Conservation (phyloP, 2,888 invertebrate species). For the Rhingia campestris region DNA sequence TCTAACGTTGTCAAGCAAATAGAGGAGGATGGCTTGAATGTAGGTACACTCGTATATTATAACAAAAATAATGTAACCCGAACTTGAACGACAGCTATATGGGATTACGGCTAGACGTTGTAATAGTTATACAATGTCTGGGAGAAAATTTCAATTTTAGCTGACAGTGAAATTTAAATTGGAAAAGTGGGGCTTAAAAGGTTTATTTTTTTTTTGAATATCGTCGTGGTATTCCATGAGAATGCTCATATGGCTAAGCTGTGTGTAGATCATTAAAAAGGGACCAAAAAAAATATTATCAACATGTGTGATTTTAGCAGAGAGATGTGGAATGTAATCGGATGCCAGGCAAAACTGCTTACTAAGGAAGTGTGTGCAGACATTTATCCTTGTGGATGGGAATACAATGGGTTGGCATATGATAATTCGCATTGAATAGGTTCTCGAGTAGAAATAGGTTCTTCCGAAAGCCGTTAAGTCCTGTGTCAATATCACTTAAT, state of each 20-base stretch:
- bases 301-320: background rate
- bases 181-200: background rate
- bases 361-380: background rate
- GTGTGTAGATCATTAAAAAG: constrained; percentile 7
- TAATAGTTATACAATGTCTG: constrained; percentile 61
- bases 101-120: constrained; percentile 51
- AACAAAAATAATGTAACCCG: constrained; percentile 23
- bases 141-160: constrained; percentile 55
- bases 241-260: background rate
- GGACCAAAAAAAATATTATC: background rate
- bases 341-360: background rate
- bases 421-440: no score
- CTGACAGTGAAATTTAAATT: constrained; percentile 42
- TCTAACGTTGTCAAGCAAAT: background rate
- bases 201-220: no score
- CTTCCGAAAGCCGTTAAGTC: no score
- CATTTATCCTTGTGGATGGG: constrained; percentile 1
- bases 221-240: background rate
- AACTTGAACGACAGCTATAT: constrained; percentile 49
- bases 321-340: background rate
- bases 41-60: background rate
- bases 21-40: background rate
- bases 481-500: no score
- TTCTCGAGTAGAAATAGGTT: no score
- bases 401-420: background rate